These are phyloP conservation scores for Cheilosia variabilis DNA, from an alignment of 2,888 invertebrate species.

Conservation along the genomic window DNA sequence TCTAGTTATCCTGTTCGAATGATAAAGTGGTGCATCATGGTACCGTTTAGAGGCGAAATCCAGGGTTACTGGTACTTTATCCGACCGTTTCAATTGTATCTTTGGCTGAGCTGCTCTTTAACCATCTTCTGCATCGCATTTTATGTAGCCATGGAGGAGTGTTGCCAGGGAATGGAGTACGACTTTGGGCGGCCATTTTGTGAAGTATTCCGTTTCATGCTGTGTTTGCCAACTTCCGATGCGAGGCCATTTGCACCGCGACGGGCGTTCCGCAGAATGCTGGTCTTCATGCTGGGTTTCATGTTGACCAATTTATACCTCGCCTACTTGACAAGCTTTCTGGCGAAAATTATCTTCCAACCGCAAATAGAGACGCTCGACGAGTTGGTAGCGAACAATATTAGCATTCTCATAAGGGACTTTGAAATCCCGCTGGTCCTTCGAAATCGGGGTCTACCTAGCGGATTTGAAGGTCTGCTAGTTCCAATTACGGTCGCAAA, in stretches of 20 bases:
- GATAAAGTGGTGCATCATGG: conserved; percentile 77
- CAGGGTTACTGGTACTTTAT: conserved; percentile 77
- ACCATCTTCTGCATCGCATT: conserved; percentile 68
- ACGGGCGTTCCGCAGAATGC: conserved; percentile 55
- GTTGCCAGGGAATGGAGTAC: conserved; percentile 4
- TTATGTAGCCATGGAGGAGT: conserved; percentile 51
- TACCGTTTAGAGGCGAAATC: conserved; percentile 76
- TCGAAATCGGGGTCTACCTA: conserved; percentile 75
- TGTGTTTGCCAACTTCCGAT: conserved; percentile 74
- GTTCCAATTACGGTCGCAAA: conserved; percentile 55
- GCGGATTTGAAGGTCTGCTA: conserved; percentile 72
- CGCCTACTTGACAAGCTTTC: conserved; percentile 78
- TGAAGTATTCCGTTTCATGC: conserved; percentile 74
- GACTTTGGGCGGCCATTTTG: conserved; percentile 74
- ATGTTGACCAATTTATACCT: conserved; percentile 78
- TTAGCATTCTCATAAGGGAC: conserved; percentile 73
- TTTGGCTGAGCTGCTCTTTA: conserved; percentile 75
- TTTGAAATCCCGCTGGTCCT: conserved; percentile 77
- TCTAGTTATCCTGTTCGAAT: conserved; percentile 77
- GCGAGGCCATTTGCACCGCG: conserved; percentile 26
- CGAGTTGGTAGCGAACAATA: conserved; percentile 71
- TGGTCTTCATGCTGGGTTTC: conserved; percentile 76
- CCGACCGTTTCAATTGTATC: conserved; percentile 75
- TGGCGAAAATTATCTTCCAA: conserved; percentile 77
- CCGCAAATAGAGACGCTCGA: conserved; percentile 73